Conservation (phyloP, 1,140 invertebrate species). For the Tetragnatha versicolor region DNA sequence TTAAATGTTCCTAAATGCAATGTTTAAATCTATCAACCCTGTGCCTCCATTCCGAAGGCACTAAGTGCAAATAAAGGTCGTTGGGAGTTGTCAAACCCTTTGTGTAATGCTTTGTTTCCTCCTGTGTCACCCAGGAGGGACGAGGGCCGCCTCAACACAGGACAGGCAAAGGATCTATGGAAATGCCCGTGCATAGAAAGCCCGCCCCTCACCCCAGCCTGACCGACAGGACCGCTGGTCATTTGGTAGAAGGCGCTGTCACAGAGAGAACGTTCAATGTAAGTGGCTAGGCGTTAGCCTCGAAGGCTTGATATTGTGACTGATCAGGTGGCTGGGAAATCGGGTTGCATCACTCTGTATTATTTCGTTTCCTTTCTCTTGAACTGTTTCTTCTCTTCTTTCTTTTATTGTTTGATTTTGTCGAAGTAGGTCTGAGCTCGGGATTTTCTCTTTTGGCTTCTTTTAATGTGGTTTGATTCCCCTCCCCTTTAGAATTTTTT, state of each 20-base stretch:
- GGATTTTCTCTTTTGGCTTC: neutral
- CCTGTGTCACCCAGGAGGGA: conserved; percentile 47
- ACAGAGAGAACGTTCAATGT: conserved; percentile 50
- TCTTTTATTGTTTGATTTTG: neutral
- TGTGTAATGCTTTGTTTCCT: conserved; percentile 21
- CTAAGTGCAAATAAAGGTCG: too few relatives aligned
- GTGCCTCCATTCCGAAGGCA: too few relatives aligned
- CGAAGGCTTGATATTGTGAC: too few relatives aligned
- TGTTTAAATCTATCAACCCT: too few relatives aligned
- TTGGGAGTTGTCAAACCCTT: too few relatives aligned
- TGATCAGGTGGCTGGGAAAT: neutral
- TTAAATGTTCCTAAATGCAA: too few relatives aligned
- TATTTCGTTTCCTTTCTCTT: too few relatives aligned
- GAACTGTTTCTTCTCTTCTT: neutral
- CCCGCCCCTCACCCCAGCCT: conserved; percentile 34
- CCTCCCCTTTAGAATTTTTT: too few relatives aligned
- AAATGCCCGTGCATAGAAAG: conserved; percentile 49
- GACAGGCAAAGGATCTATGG: conserved; percentile 42
- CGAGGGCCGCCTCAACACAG: conserved; percentile 38
- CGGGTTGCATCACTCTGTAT: too few relatives aligned
- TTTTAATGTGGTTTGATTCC: too few relatives aligned
- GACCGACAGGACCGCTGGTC: conserved; percentile 45
- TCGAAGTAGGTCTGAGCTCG: neutral
- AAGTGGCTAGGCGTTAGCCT: conserved; percentile 21
- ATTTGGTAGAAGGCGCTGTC: conserved; percentile 47